Percentiles rank a stretch among this genome's conserved stretches.
These are phyloP conservation scores for Agriopis leucophaearia DNA, from an alignment of 2,888 invertebrate genomes.

Conservation along the genomic window DNA sequence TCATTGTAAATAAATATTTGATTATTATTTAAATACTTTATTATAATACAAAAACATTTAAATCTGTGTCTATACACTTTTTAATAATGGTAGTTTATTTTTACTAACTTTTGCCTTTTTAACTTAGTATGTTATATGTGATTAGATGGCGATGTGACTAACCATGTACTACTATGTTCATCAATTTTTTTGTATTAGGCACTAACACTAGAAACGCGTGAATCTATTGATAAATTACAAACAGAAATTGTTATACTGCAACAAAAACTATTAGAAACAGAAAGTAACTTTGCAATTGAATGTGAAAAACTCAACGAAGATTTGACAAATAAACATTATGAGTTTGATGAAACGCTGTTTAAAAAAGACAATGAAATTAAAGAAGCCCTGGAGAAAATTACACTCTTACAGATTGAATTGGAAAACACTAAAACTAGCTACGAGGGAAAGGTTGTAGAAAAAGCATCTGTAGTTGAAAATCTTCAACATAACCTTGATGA, in stretches of 20 bases:
- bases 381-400: conserved; percentile 58
- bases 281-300: conserved; percentile 56
- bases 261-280: conserved; percentile 59
- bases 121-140: neutral
- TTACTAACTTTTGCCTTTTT: neutral
- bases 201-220: conserved; percentile 54
- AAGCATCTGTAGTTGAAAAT: conserved; percentile 49
- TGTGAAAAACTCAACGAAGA: conserved; percentile 60
- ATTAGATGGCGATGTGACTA: conserved; percentile 22
- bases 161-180: conserved; percentile 40
- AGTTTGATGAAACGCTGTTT: conserved; percentile 58
- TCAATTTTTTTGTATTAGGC: conserved; percentile 66
- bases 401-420: conserved; percentile 54
- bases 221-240: conserved; percentile 62
- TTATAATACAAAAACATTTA: neutral
- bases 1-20: conserved; percentile 14
- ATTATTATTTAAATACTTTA: neutral
- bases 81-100: neutral
- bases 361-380: conserved; percentile 65
- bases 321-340: conserved; percentile 54
- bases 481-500: conserved; percentile 57
- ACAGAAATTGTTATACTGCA: conserved; percentile 63
- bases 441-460: conserved; percentile 52
- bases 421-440: conserved; percentile 52
- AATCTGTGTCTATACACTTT: neutral